Evolutionary conservation across 2,888 invertebrate species (phyloP), one percentile per base, ranked within the genome.

Genomic region (Mesorhabditis belari): DNA sequence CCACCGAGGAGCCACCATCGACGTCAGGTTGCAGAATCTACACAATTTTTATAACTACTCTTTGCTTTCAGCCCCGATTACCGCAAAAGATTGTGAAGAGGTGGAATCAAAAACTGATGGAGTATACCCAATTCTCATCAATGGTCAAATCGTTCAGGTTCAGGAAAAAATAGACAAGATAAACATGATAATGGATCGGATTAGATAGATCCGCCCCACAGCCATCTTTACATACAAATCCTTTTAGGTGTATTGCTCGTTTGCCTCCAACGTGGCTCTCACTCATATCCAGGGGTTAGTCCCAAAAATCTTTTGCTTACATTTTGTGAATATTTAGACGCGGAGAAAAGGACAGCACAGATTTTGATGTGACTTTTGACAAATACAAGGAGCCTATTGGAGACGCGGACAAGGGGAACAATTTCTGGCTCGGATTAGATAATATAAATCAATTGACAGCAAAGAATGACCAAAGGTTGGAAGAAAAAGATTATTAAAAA

Each of bases 341-440:
- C 26, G 67, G 57, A 52, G 17, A 25, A 12, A 26, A 4, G 12
- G 19, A 55, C 9, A 44, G 44, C 6, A 52, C 51, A 26, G 55
- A 49, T 9, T 66, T 59, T 49, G 59, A 60, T n/a, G 6, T 61
- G 9, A 49, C 58, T 1, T 55, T 49, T n/a, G 58, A 44, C 9
- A 52, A 55, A n/a, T 71, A 69, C 44, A 58, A 57, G 23, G 29
- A 50, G 21, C 57, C 29, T 17, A 61, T 66, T 25, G 69, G 71
- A 49, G 55, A 26, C 9, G 27, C 67, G 6, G 64, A 65, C 58
- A 23, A 54, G 0, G 65, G 55, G 29, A 62, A 60, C 27, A 64
- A 66, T 52, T 70, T 60, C 52, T 70, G 70, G 70, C 50, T 70
- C 9, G 70, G 70, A n/a, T 52, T 70, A 55, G 66, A 70, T 1